Evolutionary conservation across 2,888 invertebrate genomes (phyloP), one percentile per base, ranked within the genome.

Genomic region (Diogma glabrata): DNA sequence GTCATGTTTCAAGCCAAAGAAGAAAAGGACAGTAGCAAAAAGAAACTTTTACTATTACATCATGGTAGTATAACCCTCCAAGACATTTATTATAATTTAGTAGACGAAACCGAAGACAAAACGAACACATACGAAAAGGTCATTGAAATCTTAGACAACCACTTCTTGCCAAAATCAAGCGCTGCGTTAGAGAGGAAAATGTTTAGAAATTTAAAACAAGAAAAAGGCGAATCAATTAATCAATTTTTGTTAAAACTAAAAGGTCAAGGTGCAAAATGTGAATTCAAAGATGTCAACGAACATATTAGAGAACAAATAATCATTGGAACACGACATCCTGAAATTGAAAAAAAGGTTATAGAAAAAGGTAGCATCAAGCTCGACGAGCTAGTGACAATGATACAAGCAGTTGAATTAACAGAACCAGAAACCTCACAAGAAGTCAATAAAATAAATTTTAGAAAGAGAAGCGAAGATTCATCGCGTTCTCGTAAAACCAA

Each of bases 181-280:
- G 10, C 33, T 12, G 30, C 36, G 7, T 36, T 26, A n/a, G 61
- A 63, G 55, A 24, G 60, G 9, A 57, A 61, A 51, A 4, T 59
- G n/a, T 61, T 62, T 54, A 46, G 60, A 1, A 43, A 57, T 7
- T 50, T 59, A 1, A 52, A 59, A 58, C 48, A 60, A 50, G 59
- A 61, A 60, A 36, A 36, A 23, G 55, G 47, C 2, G 61, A 63
- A 40, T 60, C 57, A 43, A 60, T 63, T 49, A 59, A 60, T 24
- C 61, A 59, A 38, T 63, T 61, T 49, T 19, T 61, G 6, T 43
- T 59, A 14, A 51, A 58, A 45, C 46, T 61, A 17, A 24, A 36
- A 6, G 22, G 9, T 14, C 48, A 49, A 36, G 48, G 30, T 20
- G 36, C 19, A 10, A 24, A 26, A 22, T 49, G 48, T 22, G 36